These are phyloP conservation scores for Danaus chrysippus DNA, from an alignment of 2,888 invertebrate species.

Conservation along the genomic window DNA sequence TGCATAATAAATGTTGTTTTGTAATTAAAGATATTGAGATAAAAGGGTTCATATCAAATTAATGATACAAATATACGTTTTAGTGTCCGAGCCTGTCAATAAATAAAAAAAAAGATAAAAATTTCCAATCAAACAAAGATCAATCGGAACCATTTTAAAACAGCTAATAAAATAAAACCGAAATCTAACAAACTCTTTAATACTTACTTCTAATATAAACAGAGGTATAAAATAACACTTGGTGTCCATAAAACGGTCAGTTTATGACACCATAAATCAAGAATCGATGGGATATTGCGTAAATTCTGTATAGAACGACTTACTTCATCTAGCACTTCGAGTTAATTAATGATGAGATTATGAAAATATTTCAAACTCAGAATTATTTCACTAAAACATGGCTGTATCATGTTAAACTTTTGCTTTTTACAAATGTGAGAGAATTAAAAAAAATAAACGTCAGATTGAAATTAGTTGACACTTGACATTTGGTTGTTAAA, in stretches of 20 bases:
- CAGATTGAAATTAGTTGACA: no score
- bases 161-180: slow-evolving; percentile 41
- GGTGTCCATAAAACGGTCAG: slow-evolving; percentile 62
- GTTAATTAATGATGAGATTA: not conserved
- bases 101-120: slow-evolving; percentile 24
- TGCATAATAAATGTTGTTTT: no score
- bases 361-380: not conserved
- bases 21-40: no score
- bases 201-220: slow-evolving; percentile 48
- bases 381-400: not conserved
- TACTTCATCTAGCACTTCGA: not conserved
- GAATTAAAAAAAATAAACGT: no score
- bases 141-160: slow-evolving; percentile 12
- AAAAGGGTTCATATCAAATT: no score
- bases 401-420: no score
- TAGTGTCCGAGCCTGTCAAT: not conserved
- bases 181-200: slow-evolving; percentile 33
- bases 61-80: not conserved
- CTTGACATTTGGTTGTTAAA: no score
- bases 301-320: slow-evolving; percentile 5
- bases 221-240: slow-evolving; percentile 47
- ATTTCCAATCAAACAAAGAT: slow-evolving; percentile 14
- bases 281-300: slow-evolving; percentile 52
- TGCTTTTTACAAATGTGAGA: no score
- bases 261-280: slow-evolving; percentile 68